phyloP scores from a whole-genome alignment of 2,113 vertebrate species.

The Nycticorax nycticorax region DNA sequence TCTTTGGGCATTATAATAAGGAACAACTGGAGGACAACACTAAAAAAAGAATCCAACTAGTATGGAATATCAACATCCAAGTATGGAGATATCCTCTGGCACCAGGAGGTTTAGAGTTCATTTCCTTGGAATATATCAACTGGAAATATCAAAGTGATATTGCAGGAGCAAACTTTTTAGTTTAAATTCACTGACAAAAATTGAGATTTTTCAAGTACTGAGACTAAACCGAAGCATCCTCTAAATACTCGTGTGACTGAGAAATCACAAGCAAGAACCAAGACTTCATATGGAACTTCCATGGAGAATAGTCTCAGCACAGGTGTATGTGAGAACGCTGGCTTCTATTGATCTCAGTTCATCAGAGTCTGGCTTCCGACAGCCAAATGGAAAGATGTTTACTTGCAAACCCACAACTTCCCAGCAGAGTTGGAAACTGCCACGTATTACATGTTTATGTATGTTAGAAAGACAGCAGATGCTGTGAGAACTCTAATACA shows the following conservation, averaged over 20 bases:
- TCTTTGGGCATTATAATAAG: not conserved
- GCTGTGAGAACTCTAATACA: not conserved
- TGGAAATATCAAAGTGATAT: slow-evolving; percentile 8
- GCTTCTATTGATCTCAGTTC: not conserved
- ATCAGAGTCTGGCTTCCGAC: not conserved
- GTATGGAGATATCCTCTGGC: not conserved
- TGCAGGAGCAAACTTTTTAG: not conserved
- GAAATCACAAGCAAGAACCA: not conserved
- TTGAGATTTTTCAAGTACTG: slow-evolving; percentile 18
- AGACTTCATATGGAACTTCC: not conserved
- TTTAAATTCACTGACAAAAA: slow-evolving; percentile 28
- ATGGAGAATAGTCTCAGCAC: not conserved
- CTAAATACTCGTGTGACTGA: not conserved
- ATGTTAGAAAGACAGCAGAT: not conserved
- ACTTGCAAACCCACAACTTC: not conserved
- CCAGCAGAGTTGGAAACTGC: not conserved
- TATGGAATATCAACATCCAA: slow-evolving; percentile 27
- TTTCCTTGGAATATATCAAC: not conserved
- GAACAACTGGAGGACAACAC: slow-evolving; percentile 29
- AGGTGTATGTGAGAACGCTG: not conserved
- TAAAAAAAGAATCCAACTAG: slow-evolving; percentile 32
- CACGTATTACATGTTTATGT: not conserved
- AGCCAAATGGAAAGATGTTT: not conserved
- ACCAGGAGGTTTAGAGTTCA: not conserved
- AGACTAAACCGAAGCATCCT: not conserved